Evolutionary conservation across 2,797 vertebrate species (phyloP), one percentile per base, ranked within the genome.

Genomic region (Cryptoblepharus egeriae): DNA sequence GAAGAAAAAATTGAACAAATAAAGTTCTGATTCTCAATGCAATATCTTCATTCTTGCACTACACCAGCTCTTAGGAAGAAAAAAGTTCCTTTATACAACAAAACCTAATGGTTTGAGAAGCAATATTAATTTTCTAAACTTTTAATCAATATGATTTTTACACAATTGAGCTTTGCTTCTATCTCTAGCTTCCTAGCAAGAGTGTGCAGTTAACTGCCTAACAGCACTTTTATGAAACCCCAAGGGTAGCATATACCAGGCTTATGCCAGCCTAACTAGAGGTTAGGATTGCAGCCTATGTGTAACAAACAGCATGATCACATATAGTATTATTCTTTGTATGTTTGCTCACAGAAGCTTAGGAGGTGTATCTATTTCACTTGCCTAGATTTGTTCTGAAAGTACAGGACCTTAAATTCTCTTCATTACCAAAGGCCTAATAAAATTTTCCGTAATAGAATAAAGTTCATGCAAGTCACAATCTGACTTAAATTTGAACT

Each of bases 271-370:
- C n/a, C n/a, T n/a, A n/a, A n/a, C n/a, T n/a, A n/a, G n/a, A n/a
- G n/a, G n/a, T n/a, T n/a, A n/a, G n/a, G n/a, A n/a, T n/a, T n/a
- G n/a, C n/a, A n/a, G n/a, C n/a, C n/a, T n/a, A n/a, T n/a, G n/a
- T n/a, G n/a, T n/a, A n/a, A n/a, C n/a, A n/a, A n/a, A n/a, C n/a
- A n/a, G n/a, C n/a, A n/a, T n/a, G n/a, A n/a, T n/a, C n/a, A n/a
- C n/a, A n/a, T n/a, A n/a, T n/a, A n/a, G n/a, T n/a, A n/a, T n/a
- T n/a, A n/a, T n/a, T n/a, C n/a, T n/a, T n/a, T n/a, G n/a, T n/a
- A n/a, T n/a, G n/a, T 80, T 73, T 80, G 42, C 60, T 64, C 60
- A 80, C 15, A 55, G 57, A 24, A 35, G 13, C 72, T 80, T 79
- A 49, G 35, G 32, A 78, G 22, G 35, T 63, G 42, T 8, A 16